Base-by-base conservation (phyloP, 1,140 invertebrate genomes). In the Dryas iulia region DNA sequence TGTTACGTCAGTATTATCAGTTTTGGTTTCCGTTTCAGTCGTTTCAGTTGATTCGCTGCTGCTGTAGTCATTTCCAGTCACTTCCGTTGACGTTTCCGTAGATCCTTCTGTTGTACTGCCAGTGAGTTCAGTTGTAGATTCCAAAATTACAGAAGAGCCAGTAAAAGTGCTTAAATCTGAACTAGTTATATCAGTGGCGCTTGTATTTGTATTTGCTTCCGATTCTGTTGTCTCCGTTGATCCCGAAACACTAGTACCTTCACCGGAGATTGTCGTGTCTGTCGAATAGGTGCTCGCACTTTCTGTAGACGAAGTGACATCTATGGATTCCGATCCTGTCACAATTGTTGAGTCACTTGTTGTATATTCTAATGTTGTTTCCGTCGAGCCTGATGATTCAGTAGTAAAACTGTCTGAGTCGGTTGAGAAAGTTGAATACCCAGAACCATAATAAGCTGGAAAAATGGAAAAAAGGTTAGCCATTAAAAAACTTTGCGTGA, bases 141-240 rank as follows among this genome's bases (percentile, higher is more conserved):
- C 66, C 1, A 47, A 59, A 24, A 26, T 10, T 35, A 62, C 59
- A 30, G 62, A 63, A 14, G 66, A 59, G n/a, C 3, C 52, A 25
- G 61, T 53, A 21, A 61, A 64, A 14, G 69, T 68, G 60, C 24
- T 21, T 59, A 31, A 53, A 62, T n/a, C 59, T 30, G 35, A 56
- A 28, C 39, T 60, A 26, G 35, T 68, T 23, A 35, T 31, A 25
- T 70, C 67, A 14, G 66, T 72, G n/a, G 39, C 24, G 1, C 8
- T 64, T 31, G 71, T 53, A 8, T 18, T 47, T 21, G 6, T 18
- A 47, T 18, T 47, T 18, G 0, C n/a, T 21, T 47, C 39, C 3
- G 0, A 39, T 30, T 63, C 60, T 14, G 74, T 72, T 58, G 61
- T 33, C 52, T 74, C 72, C 6, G 72, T 71, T 25, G 68, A 31